Conservation (phyloP, 2,113 vertebrate genomes). For the Chloroceryle aenea region DNA sequence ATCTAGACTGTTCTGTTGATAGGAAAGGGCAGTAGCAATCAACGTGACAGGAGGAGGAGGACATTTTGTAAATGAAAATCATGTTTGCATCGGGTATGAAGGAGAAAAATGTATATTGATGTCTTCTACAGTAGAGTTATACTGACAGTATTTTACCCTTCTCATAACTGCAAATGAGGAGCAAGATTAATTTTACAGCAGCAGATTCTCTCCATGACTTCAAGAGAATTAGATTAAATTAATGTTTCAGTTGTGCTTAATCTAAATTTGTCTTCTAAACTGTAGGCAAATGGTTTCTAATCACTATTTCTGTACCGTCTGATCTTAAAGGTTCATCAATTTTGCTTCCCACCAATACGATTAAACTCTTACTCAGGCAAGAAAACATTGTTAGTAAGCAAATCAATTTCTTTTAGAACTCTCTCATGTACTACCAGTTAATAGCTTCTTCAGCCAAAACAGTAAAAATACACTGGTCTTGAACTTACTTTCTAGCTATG, state of each 20-base stretch:
- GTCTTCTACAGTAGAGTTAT: not conserved
- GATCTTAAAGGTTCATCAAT: conserved; percentile 51
- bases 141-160: not conserved
- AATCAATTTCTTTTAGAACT: conserved; percentile 56
- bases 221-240: conserved; percentile 58
- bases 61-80: not conserved
- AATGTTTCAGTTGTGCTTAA: conserved; percentile 56
- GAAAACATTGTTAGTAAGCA: conserved; percentile 53
- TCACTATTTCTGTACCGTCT: conserved; percentile 32
- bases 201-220: conserved; percentile 50
- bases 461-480: not conserved
- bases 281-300: conserved; percentile 50
- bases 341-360: conserved; percentile 42
- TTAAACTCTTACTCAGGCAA: conserved; percentile 48
- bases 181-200: conserved; percentile 49
- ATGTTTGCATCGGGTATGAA: not conserved
- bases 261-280: conserved; percentile 64
- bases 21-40: not conserved
- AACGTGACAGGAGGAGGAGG: not conserved
- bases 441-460: conserved; percentile 4
- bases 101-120: not conserved
- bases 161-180: conserved; percentile 16
- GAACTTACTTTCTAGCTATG: not conserved
- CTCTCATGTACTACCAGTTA: conserved; percentile 34
- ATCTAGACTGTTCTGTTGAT: not conserved